Evolutionary conservation across 2,113 vertebrate species (phyloP).

Genomic region (Cathartes aura): DNA sequence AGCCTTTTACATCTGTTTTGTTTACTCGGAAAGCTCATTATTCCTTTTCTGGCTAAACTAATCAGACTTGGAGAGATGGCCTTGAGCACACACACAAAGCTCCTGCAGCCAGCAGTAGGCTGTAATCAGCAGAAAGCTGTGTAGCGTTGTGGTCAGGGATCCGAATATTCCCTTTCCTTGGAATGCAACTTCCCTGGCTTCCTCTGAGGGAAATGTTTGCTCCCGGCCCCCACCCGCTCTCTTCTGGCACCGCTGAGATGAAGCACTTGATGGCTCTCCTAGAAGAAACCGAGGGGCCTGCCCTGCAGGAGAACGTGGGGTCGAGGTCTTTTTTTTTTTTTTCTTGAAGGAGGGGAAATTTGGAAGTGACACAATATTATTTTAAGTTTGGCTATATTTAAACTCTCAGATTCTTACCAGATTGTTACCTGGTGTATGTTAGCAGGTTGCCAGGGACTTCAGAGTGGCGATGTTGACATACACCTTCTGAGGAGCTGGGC

Average conservation of each 20-base stretch:
- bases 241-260: neutral
- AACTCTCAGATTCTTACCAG: neutral
- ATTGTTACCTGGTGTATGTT: neutral
- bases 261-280: neutral
- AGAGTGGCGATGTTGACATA: neutral
- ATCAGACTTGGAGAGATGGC: neutral
- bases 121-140: neutral
- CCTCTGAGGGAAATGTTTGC: neutral
- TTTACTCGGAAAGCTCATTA: neutral
- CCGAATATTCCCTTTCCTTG: neutral
- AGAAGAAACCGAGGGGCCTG: neutral
- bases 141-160: neutral
- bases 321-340: neutral
- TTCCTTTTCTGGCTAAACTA: neutral
- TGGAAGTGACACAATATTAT: neutral
- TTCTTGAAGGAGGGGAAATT: neutral
- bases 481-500: neutral
- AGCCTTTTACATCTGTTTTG: neutral
- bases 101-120: neutral
- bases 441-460: neutral
- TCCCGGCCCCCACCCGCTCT: neutral
- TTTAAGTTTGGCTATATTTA: neutral
- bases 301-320: neutral
- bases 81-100: neutral
- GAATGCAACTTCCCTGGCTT: slow-evolving; percentile 3